Evolutionary conservation across 1,140 invertebrate species (phyloP), one percentile per base, ranked within the genome.

Genomic region (Rhopalosiphum padi): DNA sequence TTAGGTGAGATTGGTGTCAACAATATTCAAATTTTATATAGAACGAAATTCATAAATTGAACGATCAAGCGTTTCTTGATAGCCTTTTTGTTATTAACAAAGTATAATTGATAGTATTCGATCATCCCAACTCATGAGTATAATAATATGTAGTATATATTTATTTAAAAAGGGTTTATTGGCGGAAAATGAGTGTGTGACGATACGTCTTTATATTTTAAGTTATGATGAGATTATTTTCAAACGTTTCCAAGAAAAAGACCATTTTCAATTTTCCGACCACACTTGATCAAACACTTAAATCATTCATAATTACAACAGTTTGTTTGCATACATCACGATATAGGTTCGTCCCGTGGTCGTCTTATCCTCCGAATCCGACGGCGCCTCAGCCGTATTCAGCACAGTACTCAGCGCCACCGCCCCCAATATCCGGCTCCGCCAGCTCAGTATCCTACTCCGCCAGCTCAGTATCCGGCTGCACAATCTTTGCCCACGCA

Each of bases 341-440:
- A 68, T 23, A 41, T 83, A 93, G 91, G 55, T 85, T 41, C 46
- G 48, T 83, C 3, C 77, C 91, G 6, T 93, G 77, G 91, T 30
- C 68, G 7, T 85, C 43, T 37, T 46, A 91, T 46, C 90, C 60
- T 8, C 41, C 23, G 15, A 48, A 51, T 88, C 90, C 68, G 11
- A n/a, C 53, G 2, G 35, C 85, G 30, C 11, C 30, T n/a, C 85
- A 30, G 43, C 85, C 43, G 43, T 48, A 30, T 18, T 41, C 87
- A 4, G 4, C 41, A 2, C 25, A 2, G 7, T 90, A 90, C 53
- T 51, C 86, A 18, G 46, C 15, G 35, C 48, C 87, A 23, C 9
- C 90, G 4, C 21, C 90, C 5, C n/a, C 91, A 30, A 21, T 91
- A 82, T 11, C 5, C 68, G 2, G 7, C 18, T 22, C n/a, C 41